Evolutionary conservation across 2,888 invertebrate genomes (phyloP).

Genomic region (Ptychoptera contaminata): DNA sequence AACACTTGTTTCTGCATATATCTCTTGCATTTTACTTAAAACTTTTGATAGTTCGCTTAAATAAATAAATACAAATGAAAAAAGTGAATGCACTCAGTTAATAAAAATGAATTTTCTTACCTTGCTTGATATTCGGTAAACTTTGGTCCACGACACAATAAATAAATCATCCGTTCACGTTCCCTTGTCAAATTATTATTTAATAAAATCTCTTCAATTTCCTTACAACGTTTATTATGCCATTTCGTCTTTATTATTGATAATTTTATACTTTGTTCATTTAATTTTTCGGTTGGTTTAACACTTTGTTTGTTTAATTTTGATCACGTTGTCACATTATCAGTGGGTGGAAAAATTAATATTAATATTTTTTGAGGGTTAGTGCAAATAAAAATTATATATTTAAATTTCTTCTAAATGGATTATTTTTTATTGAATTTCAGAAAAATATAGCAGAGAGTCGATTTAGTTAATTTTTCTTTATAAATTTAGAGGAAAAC

Average conservation of each 20-base stretch:
- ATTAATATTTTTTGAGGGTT: too few relatives aligned
- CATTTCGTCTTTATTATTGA: conserved; percentile 21
- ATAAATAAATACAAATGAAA: conserved; percentile 8
- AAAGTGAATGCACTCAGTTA: background rate
- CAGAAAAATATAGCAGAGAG: too few relatives aligned
- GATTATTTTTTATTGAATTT: too few relatives aligned
- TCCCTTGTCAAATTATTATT: conserved; percentile 11
- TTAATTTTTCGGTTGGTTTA: conserved; percentile 9
- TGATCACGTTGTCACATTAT: too few relatives aligned
- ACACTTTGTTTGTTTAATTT: conserved; percentile 5
- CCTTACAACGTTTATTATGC: conserved; percentile 24
- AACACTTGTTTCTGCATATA: conserved; percentile 40
- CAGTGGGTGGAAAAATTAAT: too few relatives aligned
- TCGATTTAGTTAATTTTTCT: too few relatives aligned
- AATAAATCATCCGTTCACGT: conserved; percentile 34
- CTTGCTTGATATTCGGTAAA: conserved; percentile 38
- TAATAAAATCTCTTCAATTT: conserved; percentile 6
- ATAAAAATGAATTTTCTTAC: conserved; percentile 30
- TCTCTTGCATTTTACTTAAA: conserved; percentile 37
- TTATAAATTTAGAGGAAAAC: too few relatives aligned
- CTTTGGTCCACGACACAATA: conserved; percentile 46
- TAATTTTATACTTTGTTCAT: conserved; percentile 13
- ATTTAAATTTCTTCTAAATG: too few relatives aligned
- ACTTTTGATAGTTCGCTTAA: conserved; percentile 33
- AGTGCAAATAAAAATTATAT: too few relatives aligned